Evolutionary conservation across 53 echinoderm and acorn worm genomes (phyloP).

Genomic region (Astropecten irregularis): DNA sequence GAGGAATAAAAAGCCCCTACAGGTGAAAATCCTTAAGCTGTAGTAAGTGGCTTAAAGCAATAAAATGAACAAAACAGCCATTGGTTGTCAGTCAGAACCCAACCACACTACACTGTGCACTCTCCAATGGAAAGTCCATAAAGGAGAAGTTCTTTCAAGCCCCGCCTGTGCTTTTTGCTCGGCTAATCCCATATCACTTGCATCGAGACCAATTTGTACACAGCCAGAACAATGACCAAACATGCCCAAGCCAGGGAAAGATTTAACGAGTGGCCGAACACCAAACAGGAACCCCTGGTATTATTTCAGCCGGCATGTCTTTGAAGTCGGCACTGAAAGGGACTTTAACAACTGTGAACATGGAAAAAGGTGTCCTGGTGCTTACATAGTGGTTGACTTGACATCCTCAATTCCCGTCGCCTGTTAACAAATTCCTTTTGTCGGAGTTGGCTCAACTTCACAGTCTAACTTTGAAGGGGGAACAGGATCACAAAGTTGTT

Average conservation of each 20-base stretch:
- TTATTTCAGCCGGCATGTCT: neutral
- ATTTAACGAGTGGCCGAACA: neutral
- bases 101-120: neutral
- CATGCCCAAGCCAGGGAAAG: neutral
- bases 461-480: neutral
- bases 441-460: neutral
- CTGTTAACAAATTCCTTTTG: neutral
- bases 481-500: neutral
- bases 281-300: slow-evolving; percentile 8
- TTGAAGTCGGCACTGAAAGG: slow-evolving; percentile 9
- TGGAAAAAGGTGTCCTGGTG: slow-evolving; percentile 42
- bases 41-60: slow-evolving; percentile 29
- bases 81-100: neutral
- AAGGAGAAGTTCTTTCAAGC: neutral
- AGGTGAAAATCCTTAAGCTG: slow-evolving; percentile 4
- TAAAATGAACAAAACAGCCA: slow-evolving; percentile 2
- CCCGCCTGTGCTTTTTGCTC: neutral
- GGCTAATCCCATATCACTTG: slow-evolving; percentile 33
- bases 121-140: neutral
- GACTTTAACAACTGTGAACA: slow-evolving; percentile 46
- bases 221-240: slow-evolving; percentile 15
- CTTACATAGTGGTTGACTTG: slow-evolving; percentile 47
- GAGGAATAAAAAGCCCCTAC: neutral
- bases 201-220: slow-evolving; percentile 40
- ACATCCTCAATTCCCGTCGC: neutral